A percentile compares a stretch with the other conserved stretches of the same genome.
These are phyloP conservation scores for Agrilus biguttatus DNA, from an alignment of 2,888 invertebrate species.

Conservation along the genomic window DNA sequence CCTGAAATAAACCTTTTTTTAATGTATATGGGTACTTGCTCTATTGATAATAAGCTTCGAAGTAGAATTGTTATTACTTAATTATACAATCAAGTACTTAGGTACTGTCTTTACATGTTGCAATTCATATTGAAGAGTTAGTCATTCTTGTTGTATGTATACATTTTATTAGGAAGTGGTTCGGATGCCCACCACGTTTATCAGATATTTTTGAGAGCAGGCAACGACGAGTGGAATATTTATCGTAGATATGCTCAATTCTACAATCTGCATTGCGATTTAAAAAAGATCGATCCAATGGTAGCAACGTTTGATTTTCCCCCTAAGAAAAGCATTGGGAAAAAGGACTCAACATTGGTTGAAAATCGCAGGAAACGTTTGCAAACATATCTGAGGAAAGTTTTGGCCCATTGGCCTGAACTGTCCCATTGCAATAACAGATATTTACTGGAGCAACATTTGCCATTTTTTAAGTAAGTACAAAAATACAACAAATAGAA, in stretches of 20 bases:
- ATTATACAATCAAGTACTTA: too few species aligned
- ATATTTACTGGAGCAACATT: constrained; percentile 58
- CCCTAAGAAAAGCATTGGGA: constrained; percentile 86
- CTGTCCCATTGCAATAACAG: constrained; percentile 63
- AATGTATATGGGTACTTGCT: too few species aligned
- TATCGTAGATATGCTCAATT: constrained; percentile 90
- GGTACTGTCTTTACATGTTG: too few species aligned
- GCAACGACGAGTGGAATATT: constrained; percentile 90
- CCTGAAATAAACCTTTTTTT: too few species aligned
- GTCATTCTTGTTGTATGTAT: too few species aligned
- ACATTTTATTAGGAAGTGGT: constrained; percentile 33
- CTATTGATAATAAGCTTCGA: too few species aligned
- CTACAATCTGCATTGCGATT: constrained; percentile 65
- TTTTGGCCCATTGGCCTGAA: constrained; percentile 67
- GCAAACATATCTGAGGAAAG: constrained; percentile 75
- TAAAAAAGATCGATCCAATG: constrained; percentile 69
- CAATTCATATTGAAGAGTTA: too few species aligned
- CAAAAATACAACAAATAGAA: too few species aligned
- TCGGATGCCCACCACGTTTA: constrained; percentile 79
- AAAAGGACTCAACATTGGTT: constrained; percentile 77
- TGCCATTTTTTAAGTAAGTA: constrained; percentile 77
- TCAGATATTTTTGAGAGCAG: constrained; percentile 66
- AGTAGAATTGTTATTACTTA: too few species aligned
- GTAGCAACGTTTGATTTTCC: constrained; percentile 81
- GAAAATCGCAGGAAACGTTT: constrained; percentile 73